Conservation (phyloP, 2,797 vertebrate genomes). For the Myotis vivesi region DNA sequence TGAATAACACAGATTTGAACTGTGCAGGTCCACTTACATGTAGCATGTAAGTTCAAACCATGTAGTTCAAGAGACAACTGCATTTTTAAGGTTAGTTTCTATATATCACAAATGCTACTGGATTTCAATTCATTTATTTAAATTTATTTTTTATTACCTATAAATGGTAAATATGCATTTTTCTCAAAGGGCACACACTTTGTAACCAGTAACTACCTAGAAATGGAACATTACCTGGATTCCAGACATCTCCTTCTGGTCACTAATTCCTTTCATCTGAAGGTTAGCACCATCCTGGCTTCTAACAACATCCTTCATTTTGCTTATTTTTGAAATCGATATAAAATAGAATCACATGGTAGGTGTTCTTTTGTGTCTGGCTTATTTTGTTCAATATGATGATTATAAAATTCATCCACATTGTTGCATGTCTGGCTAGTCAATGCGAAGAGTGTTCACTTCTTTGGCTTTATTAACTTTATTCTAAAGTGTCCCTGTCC, state of each 20-base stretch:
- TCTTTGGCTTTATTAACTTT: neutral
- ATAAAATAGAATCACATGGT: neutral
- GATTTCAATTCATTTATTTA: conserved; percentile 6
- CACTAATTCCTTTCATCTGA: neutral
- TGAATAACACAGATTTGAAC: neutral
- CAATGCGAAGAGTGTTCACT: neutral
- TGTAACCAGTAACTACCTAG: neutral
- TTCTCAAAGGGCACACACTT: neutral
- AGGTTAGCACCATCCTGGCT: neutral
- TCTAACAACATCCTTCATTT: neutral
- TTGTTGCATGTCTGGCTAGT: neutral
- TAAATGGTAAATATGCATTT: neutral
- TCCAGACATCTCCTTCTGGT: neutral
- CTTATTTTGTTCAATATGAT: neutral
- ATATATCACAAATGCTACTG: neutral
- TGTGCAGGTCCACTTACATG: neutral
- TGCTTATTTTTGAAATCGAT: conserved; percentile 12
- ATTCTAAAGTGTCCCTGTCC: neutral
- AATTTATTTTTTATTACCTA: neutral
- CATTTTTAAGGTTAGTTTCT: conserved; percentile 19
- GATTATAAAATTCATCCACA: neutral
- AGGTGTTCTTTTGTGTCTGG: neutral
- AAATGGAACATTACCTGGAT: neutral
- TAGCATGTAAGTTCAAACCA: neutral
- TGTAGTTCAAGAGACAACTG: neutral